Evolutionary conservation across 2,113 vertebrate species (phyloP), one percentile per base, ranked within the genome.

Genomic region (Macrotus californicus): DNA sequence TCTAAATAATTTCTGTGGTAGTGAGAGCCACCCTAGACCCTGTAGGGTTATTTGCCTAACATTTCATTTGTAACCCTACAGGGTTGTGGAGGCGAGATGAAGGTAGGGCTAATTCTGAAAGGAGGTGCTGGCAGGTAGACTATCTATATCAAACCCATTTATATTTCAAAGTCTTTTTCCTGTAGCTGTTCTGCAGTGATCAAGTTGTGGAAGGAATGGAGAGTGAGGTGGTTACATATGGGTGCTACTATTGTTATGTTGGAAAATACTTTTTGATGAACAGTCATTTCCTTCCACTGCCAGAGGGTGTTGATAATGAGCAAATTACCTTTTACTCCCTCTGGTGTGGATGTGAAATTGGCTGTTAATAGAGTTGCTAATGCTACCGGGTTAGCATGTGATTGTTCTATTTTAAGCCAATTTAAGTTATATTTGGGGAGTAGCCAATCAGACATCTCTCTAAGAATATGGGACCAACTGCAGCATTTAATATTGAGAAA

Each of bases 291-390:
- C 94, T 91, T 96, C 95, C 88, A 95, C 91, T 95, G 96, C 97
- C 96, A 67, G 97, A 98, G 96, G 97, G 96, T 97, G 96, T 95
- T 97, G 96, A 91, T 97, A 97, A 98, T 97, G 96, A 98, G 96
- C 95, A 96, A 97, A 96, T 97, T 97, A 97, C 97, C 96, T 97
- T 97, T 94, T 95, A 95, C 96, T 98, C 96, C 97, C 96, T 97
- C 96, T 96, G 96, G 95, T 97, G 94, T 96, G 79, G 94, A 97
- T 96, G 89, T 97, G 97, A 97, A 98, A 97, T 97, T 96, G 96
- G 94, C 96, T 96, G 95, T 96, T 98, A 98, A 98, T 97, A 98
- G 97, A 97, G 97, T 97, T 97, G 96, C 95, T 98, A 98, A 97
- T 97, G 96, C 96, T 97, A 97, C 92, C 0, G 82, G 95, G 97